These are phyloP conservation scores for Drosophila parabipectinata DNA, from an alignment of 1,140 invertebrate genomes.

Conservation along the genomic window DNA sequence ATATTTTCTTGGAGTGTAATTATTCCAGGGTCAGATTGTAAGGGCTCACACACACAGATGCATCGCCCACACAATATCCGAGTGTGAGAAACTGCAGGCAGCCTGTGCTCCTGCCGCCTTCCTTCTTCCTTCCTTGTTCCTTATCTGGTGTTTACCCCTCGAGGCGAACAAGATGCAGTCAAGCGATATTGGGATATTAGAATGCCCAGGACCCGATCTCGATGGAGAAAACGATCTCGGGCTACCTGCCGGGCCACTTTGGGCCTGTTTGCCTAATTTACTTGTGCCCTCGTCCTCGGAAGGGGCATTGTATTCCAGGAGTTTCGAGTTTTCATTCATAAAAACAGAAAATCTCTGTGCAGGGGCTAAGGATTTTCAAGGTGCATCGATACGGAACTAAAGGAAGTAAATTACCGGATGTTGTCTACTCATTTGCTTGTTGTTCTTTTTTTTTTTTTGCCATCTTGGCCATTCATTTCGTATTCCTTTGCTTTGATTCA, in stretches of 20 bases:
- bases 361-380: slow-evolving; percentile 40
- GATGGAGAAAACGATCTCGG: slow-evolving; percentile 18
- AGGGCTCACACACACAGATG: slow-evolving; percentile 16
- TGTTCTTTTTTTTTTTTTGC: slow-evolving; percentile 55
- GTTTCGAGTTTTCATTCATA: slow-evolving; percentile 63
- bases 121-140: slow-evolving; percentile 30
- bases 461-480: slow-evolving; percentile 25
- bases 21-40: slow-evolving; percentile 63
- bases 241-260: slow-evolving; percentile 75
- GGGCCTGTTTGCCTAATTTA: slow-evolving; percentile 77
- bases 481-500: slow-evolving; percentile 65
- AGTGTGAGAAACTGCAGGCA: slow-evolving; percentile 73
- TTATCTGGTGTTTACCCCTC: slow-evolving; percentile 29
- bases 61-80: slow-evolving; percentile 62
- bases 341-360: slow-evolving; percentile 42
- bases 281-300: slow-evolving; percentile 53
- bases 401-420: slow-evolving; percentile 84
- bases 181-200: slow-evolving; percentile 74
- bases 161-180: slow-evolving; percentile 64
- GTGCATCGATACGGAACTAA: slow-evolving; percentile 76
- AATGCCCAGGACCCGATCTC: slow-evolving; percentile 39
- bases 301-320: slow-evolving; percentile 49
- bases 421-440: slow-evolving; percentile 82
- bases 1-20: slow-evolving; percentile 44
- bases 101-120: slow-evolving; percentile 22